These are phyloP conservation scores for Tenrec ecaudatus DNA, from an alignment of 2,113 vertebrate genomes.

Conservation along the genomic window DNA sequence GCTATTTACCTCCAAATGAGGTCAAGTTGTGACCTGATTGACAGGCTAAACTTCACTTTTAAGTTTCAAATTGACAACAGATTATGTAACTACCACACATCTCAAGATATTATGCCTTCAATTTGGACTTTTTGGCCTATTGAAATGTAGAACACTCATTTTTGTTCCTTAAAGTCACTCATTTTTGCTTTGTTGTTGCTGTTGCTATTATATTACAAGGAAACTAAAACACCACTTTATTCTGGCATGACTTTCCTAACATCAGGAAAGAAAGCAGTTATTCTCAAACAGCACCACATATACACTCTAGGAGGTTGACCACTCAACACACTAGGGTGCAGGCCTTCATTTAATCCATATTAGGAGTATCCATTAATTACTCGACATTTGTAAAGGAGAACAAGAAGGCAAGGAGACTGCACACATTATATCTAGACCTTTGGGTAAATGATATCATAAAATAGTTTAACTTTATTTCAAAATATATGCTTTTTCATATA, in stretches of 20 bases:
- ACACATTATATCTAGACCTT: background rate
- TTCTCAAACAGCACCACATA: background rate
- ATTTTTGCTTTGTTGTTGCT: too few relatives aligned
- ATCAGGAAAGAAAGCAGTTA: background rate
- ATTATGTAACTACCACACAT: too few relatives aligned
- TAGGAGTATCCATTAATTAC: background rate
- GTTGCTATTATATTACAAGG: too few relatives aligned
- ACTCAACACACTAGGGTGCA: background rate
- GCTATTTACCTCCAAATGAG: too few relatives aligned
- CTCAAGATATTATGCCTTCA: too few relatives aligned
- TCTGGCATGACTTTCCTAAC: background rate
- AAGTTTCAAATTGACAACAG: too few relatives aligned
- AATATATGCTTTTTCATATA: background rate
- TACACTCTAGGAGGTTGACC: background rate
- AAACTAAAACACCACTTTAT: background rate
- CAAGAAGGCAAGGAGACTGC: background rate
- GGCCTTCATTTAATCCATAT: too few relatives aligned
- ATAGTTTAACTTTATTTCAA: conserved; percentile 16
- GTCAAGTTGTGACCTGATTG: too few relatives aligned
- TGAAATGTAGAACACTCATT: too few relatives aligned
- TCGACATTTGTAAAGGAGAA: background rate
- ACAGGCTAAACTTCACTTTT: too few relatives aligned
- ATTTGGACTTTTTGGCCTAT: too few relatives aligned
- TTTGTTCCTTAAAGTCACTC: too few relatives aligned
- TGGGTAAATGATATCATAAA: background rate